Evolutionary conservation across 2,113 vertebrate species (phyloP).

Genomic region (Phaetusa simplex): DNA sequence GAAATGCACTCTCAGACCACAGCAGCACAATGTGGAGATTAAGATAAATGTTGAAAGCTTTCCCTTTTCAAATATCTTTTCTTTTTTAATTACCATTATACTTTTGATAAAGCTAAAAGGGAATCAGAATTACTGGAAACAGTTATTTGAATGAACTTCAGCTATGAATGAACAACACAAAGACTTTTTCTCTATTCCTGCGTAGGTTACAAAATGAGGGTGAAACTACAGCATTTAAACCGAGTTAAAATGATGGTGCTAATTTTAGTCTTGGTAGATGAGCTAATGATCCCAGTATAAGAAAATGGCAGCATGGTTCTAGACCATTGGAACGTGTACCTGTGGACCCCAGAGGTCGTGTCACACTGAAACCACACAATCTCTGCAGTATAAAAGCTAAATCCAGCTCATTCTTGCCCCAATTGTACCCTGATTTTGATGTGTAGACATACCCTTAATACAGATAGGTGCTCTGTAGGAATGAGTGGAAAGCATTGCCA

Average conservation of each 20-base stretch:
- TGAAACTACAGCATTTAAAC: neutral
- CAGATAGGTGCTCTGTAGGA: neutral
- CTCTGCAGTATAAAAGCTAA: fast-evolving
- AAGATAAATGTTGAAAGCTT: neutral
- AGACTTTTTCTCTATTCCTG: neutral
- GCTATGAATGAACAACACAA: neutral
- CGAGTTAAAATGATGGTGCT: fast-evolving
- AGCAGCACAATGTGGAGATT: neutral
- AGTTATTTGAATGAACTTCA: neutral
- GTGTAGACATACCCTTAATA: neutral
- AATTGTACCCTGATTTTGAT: neutral
- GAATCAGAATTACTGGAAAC: neutral
- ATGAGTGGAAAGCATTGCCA: neutral
- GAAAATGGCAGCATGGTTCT: neutral
- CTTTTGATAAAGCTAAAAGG: neutral
- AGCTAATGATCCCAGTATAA: neutral
- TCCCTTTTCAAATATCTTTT: neutral
- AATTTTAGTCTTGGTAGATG: neutral
- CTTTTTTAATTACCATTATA: neutral
- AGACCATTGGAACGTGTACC: neutral
- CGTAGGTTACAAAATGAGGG: neutral
- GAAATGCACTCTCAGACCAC: neutral
- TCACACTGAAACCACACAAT: neutral
- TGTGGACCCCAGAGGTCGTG: neutral
- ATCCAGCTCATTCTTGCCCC: neutral